Evolutionary conservation across 1,140 invertebrate genomes (phyloP), one percentile per base, ranked within the genome.

Genomic region (Calephelis virginiensis): DNA sequence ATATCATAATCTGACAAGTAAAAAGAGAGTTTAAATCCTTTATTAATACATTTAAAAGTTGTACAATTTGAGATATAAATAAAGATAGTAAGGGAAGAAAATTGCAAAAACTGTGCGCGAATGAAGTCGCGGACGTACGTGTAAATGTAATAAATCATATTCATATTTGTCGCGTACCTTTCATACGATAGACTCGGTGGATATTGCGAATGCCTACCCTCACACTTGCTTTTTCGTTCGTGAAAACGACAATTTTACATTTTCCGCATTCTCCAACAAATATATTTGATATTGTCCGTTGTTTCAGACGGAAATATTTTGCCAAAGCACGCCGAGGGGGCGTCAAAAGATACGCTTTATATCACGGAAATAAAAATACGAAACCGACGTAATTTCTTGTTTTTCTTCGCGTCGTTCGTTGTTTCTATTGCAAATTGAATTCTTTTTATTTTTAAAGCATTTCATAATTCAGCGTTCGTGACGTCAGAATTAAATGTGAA

Each of bases 221-320:
- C 76, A 83, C 86, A 86, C 86, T 79, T 87, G 83, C 71, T 66
- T 74, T 65, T 64, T 82, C 76, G 79, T 53, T 81, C 86, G 85
- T 85, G 86, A 84, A 87, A 85, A 89, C 81, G 85, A 72, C 83
- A 86, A 86, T 86, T 87, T 85, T 83, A 79, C 81, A 87, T 89
- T 85, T 86, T 81, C 80, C 78, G 78, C 82, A 85, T 87, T 75
- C 77, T 75, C 62, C 62, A 13, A 46, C 12, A 49, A 76, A 66
- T 77, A 69, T 83, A 71, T 82, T 81, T 84, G 74, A 77, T 82
- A 75, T 76, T 46, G 53, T 56, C 48, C 14, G 65, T 37, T 46
- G 46, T 61, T 50, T 14, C 63, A 17, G 47, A 48, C 47, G 56
- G 59, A 63, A 47, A 46, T 63, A 59, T 59, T 59, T 59, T 59